Evolutionary conservation across 2,113 vertebrate genomes (phyloP).

Genomic region (Oxyruncus cristatus): DNA sequence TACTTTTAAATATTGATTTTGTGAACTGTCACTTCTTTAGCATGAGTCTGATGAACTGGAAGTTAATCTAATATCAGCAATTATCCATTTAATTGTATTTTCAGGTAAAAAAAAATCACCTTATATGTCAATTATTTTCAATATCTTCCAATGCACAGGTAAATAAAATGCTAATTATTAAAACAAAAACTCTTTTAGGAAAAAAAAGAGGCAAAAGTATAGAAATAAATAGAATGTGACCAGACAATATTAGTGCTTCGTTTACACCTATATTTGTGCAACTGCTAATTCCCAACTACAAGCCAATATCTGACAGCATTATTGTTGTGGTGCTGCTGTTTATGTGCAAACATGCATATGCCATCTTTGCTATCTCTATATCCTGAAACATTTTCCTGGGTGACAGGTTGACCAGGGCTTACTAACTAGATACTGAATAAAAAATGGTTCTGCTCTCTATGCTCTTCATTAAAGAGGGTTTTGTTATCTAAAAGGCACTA

Average conservation of each 20-base stretch:
- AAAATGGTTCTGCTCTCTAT: not conserved
- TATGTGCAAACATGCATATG: not conserved
- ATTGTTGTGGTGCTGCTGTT: not conserved
- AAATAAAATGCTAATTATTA: not conserved
- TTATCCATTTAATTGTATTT: not conserved
- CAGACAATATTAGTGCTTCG: not conserved
- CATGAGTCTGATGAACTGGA: not conserved
- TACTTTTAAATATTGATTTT: not conserved
- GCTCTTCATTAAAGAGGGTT: not conserved
- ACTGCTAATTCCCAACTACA: not conserved
- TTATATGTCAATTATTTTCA: not conserved
- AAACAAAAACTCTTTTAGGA: not conserved
- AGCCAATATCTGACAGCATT: not conserved
- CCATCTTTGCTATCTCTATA: not conserved
- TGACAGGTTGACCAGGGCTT: not conserved
- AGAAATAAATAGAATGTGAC: not conserved
- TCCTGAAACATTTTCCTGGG: not conserved
- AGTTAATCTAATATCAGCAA: not conserved
- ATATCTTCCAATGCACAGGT: rapidly evolving
- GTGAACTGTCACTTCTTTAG: not conserved
- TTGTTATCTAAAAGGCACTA: not conserved
- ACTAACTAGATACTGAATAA: not conserved
- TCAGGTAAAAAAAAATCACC: not conserved
- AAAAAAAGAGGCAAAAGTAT: not conserved
- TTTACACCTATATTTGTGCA: not conserved